These are phyloP conservation scores for Clivina fossor DNA, from an alignment of 2,888 invertebrate genomes.

Conservation along the genomic window DNA sequence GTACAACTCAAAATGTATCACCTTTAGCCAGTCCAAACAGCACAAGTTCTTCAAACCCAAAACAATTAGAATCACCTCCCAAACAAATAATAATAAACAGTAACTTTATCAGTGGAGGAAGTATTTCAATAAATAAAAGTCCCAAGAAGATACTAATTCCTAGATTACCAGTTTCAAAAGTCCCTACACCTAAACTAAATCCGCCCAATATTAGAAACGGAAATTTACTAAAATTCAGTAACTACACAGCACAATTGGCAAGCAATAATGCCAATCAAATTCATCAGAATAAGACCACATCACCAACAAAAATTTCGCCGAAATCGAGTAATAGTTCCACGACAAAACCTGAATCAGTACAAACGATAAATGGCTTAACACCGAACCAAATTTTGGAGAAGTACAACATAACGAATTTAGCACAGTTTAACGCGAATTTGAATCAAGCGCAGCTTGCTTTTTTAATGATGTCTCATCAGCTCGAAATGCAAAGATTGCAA, in stretches of 20 bases:
- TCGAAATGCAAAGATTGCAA: constrained; percentile 47
- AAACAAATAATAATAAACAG: constrained; percentile 26
- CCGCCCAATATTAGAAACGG: constrained; percentile 14
- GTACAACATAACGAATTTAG: constrained; percentile 52
- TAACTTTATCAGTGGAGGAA: constrained; percentile 27
- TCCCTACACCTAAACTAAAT: constrained; percentile 38
- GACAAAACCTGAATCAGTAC: constrained; percentile 9
- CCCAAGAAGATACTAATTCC: constrained; percentile 24
- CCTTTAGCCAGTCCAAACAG: not conserved
- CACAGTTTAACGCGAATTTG: constrained; percentile 51
- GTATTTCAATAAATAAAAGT: constrained; percentile 23
- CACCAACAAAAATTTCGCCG: not conserved
- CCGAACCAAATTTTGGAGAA: constrained; percentile 51
- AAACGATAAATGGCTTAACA: constrained; percentile 11
- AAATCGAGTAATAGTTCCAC: too few species aligned
- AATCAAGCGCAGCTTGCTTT: constrained; percentile 40
- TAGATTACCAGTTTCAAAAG: constrained; percentile 27
- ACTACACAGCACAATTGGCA: constrained; percentile 18
- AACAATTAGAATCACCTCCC: too few species aligned
- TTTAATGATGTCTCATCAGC: constrained; percentile 49
- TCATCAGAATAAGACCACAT: not conserved
- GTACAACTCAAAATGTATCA: not conserved
- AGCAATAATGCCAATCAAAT: not conserved
- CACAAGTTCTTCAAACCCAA: not conserved
- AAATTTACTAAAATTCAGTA: constrained; percentile 19